These are phyloP conservation scores for Equus przewalskii DNA, from an alignment of 2,113 vertebrate genomes.

Conservation along the genomic window DNA sequence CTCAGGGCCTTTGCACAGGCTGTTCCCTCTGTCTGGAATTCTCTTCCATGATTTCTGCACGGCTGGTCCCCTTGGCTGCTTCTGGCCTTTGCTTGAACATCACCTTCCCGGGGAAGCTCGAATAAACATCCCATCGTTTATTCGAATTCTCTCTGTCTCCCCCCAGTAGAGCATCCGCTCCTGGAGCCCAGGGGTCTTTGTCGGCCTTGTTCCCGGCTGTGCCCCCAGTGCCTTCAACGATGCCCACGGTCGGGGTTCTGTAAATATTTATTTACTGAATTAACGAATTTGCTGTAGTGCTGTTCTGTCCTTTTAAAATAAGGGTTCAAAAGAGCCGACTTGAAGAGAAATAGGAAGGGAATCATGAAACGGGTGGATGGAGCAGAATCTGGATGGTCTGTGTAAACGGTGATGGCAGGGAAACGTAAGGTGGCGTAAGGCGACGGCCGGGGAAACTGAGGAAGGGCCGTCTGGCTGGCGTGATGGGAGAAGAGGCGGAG, in stretches of 20 bases:
- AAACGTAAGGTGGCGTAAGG: accelerated
- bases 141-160: not conserved
- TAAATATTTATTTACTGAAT: not conserved
- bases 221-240: not conserved
- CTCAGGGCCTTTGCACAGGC: constrained; percentile 33
- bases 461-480: not conserved
- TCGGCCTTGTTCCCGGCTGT: not conserved
- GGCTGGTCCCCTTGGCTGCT: not conserved
- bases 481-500: not conserved
- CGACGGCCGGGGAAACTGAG: not conserved
- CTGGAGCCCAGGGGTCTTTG: not conserved
- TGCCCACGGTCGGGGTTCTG: not conserved
- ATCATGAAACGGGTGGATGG: not conserved
- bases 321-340: not conserved
- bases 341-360: not conserved
- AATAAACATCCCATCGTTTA: too few species aligned
- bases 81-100: not conserved
- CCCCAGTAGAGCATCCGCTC: not conserved
- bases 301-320: not conserved
- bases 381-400: not conserved
- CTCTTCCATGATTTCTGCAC: not conserved
- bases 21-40: not conserved
- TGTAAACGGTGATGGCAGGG: not conserved
- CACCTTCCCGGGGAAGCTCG: not conserved
- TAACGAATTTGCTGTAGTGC: not conserved